A percentile compares a stretch with the other conserved stretches of the same genome.
phyloP scores from a whole-genome alignment of 2,113 vertebrate species.

The Ibidorhyncha struthersii region DNA sequence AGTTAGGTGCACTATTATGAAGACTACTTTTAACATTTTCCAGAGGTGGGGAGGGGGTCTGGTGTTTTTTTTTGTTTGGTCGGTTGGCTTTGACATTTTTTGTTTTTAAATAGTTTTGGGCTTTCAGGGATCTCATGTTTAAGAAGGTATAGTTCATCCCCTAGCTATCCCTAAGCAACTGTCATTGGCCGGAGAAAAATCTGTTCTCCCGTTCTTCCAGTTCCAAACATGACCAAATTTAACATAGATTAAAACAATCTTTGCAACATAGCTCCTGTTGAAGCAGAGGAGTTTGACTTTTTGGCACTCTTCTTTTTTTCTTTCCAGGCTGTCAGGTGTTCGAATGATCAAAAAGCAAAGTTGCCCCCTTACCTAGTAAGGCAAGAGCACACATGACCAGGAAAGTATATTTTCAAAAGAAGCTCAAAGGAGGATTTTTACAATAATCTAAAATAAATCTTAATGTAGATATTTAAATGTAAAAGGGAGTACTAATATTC shows the following conservation, averaged over 20 bases:
- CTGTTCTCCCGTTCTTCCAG: neutral
- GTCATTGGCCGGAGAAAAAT: neutral
- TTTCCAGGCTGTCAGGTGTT: neutral
- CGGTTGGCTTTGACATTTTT: neutral
- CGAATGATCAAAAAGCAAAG: neutral
- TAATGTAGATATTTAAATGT: neutral
- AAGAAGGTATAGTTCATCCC: neutral
- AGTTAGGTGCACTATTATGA: neutral
- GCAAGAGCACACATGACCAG: neutral
- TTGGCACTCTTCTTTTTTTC: neutral
- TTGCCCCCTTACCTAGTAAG: neutral
- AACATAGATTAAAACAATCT: neutral
- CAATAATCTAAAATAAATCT: neutral
- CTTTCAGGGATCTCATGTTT: neutral
- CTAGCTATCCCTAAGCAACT: neutral
- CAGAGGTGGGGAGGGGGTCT: accelerated
- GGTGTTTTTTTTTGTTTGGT: accelerated
- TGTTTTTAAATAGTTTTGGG: neutral
- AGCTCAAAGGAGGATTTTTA: neutral
- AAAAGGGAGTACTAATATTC: neutral
- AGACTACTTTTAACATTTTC: neutral
- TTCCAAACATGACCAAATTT: neutral
- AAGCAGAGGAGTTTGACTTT: neutral
- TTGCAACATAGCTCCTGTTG: neutral
- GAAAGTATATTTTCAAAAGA: neutral